These are phyloP conservation scores for Acronicta aceris DNA, from an alignment of 2,888 invertebrate species.

Conservation along the genomic window DNA sequence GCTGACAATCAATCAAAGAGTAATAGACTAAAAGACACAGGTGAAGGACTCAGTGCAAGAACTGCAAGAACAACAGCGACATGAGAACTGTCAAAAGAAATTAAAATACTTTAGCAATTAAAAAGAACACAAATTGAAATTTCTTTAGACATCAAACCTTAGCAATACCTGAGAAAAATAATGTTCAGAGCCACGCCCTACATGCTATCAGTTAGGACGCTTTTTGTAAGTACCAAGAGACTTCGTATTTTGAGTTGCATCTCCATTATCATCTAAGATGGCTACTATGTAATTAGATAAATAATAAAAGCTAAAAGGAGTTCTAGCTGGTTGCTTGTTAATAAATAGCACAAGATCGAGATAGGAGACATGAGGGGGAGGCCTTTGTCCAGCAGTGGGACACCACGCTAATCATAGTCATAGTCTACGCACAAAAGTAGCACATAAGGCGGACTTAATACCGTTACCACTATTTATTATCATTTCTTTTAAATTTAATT, in stretches of 20 bases:
- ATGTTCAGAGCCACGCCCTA: conserved; percentile 69
- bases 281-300: not conserved
- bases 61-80: conserved; percentile 6
- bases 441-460: too few relatives aligned
- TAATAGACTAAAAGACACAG: not conserved
- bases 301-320: too few relatives aligned
- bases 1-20: conserved; percentile 3
- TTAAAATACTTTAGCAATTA: conserved; percentile 14
- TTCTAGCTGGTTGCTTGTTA: too few relatives aligned
- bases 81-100: conserved; percentile 35
- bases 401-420: too few relatives aligned
- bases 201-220: conserved; percentile 55
- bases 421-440: too few relatives aligned
- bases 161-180: conserved; percentile 36
- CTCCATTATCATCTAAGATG: not conserved
- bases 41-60: too few relatives aligned
- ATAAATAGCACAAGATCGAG: too few relatives aligned
- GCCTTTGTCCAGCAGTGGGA: too few relatives aligned
- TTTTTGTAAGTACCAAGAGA: conserved; percentile 64
- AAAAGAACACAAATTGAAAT: conserved; percentile 19
- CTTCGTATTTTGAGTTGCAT: not conserved
- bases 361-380: too few relatives aligned
- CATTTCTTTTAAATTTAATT: too few relatives aligned
- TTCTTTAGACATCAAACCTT: conserved; percentile 14
- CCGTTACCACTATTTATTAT: too few relatives aligned